phyloP scores from a whole-genome alignment of 2,888 invertebrate species.

The Spodoptera exigua region DNA sequence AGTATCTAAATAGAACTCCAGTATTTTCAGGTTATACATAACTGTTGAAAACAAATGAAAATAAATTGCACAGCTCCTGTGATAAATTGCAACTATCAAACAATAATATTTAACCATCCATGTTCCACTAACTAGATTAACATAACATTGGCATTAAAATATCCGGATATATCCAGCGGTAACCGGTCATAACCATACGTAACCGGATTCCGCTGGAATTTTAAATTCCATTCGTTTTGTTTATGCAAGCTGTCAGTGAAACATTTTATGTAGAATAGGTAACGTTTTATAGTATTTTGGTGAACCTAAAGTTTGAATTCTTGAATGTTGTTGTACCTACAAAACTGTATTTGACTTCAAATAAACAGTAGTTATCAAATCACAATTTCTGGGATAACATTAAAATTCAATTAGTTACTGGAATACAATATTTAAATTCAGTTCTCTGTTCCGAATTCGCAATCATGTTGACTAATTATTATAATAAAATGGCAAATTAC shows the following conservation, averaged over 20 bases:
- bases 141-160: conserved; percentile 39
- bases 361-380: too few relatives aligned
- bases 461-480: too few relatives aligned
- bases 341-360: too few relatives aligned
- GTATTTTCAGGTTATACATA: too few relatives aligned
- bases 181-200: conserved; percentile 42
- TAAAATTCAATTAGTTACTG: too few relatives aligned
- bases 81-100: conserved; percentile 2
- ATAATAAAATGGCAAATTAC: too few relatives aligned
- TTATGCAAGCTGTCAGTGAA: conserved; percentile 33
- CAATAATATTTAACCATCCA: conserved; percentile 15
- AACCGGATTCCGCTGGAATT: conserved; percentile 43
- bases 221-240: conserved; percentile 47
- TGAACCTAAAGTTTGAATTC: neutral
- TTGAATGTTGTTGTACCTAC: too few relatives aligned
- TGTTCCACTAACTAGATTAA: conserved; percentile 34
- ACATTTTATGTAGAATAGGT: conserved; percentile 17
- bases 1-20: too few relatives aligned
- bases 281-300: conserved; percentile 11
- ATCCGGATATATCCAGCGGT: conserved; percentile 31
- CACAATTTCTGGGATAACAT: too few relatives aligned
- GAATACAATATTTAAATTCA: too few relatives aligned
- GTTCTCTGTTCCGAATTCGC: too few relatives aligned
- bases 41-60: conserved; percentile 6
- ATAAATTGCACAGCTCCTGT: neutral